Percentiles rank a stretch among this genome's conserved stretches.
These are phyloP conservation scores for Amiota mariae DNA, from an alignment of 2,888 invertebrate species.

Conservation along the genomic window DNA sequence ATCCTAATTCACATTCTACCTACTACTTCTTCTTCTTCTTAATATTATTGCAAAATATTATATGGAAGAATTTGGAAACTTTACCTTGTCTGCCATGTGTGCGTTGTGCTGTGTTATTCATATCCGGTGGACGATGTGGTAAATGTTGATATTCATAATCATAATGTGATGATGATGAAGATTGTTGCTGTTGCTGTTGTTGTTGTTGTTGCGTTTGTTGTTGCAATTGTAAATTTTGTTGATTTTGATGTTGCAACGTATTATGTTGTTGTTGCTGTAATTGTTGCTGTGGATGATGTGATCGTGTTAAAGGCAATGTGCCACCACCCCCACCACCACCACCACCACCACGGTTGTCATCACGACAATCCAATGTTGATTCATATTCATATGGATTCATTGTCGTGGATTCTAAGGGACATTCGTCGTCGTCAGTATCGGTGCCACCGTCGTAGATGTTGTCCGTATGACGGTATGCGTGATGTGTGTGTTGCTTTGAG, in stretches of 20 bases:
- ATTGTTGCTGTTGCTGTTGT: slow-evolving; percentile 54
- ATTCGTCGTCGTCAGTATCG: slow-evolving; percentile 73
- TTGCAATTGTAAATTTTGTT: slow-evolving; percentile 53
- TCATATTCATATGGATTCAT: slow-evolving; percentile 75
- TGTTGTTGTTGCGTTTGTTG: slow-evolving; percentile 49
- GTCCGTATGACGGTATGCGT: slow-evolving; percentile 72
- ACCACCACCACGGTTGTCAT: slow-evolving; percentile 61
- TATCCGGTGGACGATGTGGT: slow-evolving; percentile 67
- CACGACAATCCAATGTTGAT: slow-evolving; percentile 73
- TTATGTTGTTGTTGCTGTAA: slow-evolving; percentile 66
- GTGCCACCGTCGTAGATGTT: slow-evolving; percentile 72
- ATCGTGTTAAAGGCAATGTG: slow-evolving; percentile 57
- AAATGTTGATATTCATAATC: slow-evolving; percentile 73
- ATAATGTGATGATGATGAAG: slow-evolving; percentile 63
- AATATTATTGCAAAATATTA: too few relatives aligned
- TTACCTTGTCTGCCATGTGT: slow-evolving; percentile 73
- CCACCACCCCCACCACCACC: slow-evolving; percentile 57
- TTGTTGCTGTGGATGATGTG: slow-evolving; percentile 42
- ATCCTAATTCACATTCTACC: not conserved
- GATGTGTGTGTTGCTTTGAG: slow-evolving; percentile 70
- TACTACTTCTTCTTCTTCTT: not conserved
- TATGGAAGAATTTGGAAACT: slow-evolving; percentile 34
- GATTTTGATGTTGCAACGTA: slow-evolving; percentile 69
- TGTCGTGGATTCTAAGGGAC: slow-evolving; percentile 70
- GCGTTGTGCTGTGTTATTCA: slow-evolving; percentile 61